A percentile compares a stretch with the other conserved stretches of the same genome.
phyloP scores from a whole-genome alignment of 2,113 vertebrate species.

The Nothoprocta pentlandii region DNA sequence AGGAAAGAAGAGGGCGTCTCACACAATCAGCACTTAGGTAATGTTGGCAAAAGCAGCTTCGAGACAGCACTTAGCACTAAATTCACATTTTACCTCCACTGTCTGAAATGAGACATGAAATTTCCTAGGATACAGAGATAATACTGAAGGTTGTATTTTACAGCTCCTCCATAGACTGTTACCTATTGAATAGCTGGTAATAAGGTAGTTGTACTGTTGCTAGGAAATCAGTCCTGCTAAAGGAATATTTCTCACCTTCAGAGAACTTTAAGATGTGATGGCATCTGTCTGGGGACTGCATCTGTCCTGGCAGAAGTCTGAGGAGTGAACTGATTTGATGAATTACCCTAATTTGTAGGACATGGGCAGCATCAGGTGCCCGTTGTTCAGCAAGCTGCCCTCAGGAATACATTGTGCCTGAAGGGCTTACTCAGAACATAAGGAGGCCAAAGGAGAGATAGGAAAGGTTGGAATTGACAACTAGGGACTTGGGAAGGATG shows the following conservation, averaged over 20 bases:
- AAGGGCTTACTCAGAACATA: not conserved
- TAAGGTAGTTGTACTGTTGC: not conserved
- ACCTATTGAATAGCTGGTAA: not conserved
- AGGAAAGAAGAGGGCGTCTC: not conserved
- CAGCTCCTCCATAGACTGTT: not conserved
- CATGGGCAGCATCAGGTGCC: not conserved
- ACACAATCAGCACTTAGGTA: not conserved
- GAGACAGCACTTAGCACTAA: not conserved
- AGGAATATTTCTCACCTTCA: not conserved
- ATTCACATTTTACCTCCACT: not conserved
- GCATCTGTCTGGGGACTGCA: not conserved
- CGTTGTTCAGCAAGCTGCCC: not conserved
- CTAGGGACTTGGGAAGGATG: not conserved
- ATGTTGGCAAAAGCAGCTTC: not conserved
- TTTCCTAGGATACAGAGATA: not conserved
- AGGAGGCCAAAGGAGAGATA: not conserved
- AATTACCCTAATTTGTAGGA: not conserved
- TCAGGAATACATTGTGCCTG: not conserved
- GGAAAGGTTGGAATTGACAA: not conserved
- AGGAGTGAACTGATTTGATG: not conserved
- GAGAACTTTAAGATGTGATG: not conserved
- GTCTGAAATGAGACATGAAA: not conserved
- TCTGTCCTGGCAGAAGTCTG: not conserved
- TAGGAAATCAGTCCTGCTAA: not conserved
- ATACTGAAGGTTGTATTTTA: not conserved